Conservation (phyloP, 2,113 vertebrate genomes). For the Columba janthina region DNA sequence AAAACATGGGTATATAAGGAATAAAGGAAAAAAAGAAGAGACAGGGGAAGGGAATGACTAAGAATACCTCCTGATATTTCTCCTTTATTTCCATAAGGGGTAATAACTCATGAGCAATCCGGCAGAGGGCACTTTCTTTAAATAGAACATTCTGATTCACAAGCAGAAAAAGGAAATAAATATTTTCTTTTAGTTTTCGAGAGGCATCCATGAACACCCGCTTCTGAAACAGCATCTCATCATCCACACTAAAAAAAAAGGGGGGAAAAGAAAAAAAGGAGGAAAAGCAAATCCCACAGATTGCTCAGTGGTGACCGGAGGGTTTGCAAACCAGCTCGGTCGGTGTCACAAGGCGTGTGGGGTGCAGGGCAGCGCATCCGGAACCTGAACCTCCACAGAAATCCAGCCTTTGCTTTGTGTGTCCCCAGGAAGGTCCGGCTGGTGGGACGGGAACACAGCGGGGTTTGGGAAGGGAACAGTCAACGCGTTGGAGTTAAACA, state of each 20-base stretch:
- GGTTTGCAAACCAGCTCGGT: constrained; percentile 17
- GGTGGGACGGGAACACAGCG: neutral
- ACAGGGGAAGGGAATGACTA: constrained; percentile 76
- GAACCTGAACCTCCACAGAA: neutral
- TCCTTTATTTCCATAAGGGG: constrained; percentile 84
- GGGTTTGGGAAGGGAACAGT: neutral
- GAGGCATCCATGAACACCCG: constrained; percentile 75
- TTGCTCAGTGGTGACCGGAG: neutral
- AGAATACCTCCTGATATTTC: constrained; percentile 78
- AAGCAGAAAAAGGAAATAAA: constrained; percentile 84
- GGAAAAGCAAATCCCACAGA: neutral
- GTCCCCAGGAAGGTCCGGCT: neutral
- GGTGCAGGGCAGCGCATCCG: neutral
- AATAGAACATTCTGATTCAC: constrained; percentile 85
- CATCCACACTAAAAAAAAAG: neutral
- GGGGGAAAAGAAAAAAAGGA: neutral
- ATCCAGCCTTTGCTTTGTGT: neutral
- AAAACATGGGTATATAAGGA: constrained; percentile 79
- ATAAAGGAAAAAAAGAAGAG: constrained; percentile 66
- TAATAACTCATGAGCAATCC: constrained; percentile 79
- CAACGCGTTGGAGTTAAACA: neutral
- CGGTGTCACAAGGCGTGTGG: neutral
- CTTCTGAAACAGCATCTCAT: constrained; percentile 71
- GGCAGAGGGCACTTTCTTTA: constrained; percentile 80
- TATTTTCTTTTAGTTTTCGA: constrained; percentile 81